These are phyloP conservation scores for Ashinkailepas kermadecensis DNA, from an alignment of 2,888 invertebrate genomes.

Conservation along the genomic window DNA sequence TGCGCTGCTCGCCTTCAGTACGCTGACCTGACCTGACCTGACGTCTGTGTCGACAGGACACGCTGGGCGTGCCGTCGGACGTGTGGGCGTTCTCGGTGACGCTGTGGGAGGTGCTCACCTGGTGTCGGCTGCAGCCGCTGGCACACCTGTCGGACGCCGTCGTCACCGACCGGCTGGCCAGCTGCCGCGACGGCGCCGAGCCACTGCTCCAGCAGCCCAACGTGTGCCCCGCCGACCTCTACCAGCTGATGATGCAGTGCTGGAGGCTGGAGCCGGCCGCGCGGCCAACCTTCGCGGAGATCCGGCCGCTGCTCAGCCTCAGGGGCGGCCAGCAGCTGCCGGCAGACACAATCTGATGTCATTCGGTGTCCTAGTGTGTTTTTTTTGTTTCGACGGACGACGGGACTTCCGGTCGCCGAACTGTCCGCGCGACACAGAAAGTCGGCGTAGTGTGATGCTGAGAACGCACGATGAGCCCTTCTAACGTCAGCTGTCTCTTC, in stretches of 20 bases:
- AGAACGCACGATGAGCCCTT: no score
- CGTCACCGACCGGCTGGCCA: not conserved
- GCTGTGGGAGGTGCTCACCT: slow-evolving; percentile 21
- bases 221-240: not conserved
- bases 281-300: not conserved
- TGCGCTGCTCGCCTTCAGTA: no score
- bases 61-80: not conserved
- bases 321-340: no score
- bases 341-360: no score
- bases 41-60: not conserved
- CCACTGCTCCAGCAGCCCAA: slow-evolving; percentile 5
- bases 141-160: slow-evolving; percentile 1
- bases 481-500: no score
- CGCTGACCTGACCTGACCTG: no score
- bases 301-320: not conserved
- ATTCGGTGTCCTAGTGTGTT: no score
- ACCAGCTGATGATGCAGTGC: slow-evolving; percentile 16
- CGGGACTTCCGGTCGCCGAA: no score
- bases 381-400: no score
- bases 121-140: slow-evolving; percentile 21
- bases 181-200: not conserved
- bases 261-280: not conserved
- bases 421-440: no score
- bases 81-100: slow-evolving; percentile 15
- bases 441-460: no score